Evolutionary conservation across 2,113 vertebrate genomes (phyloP).

Genomic region (Burhinus oedicnemus): DNA sequence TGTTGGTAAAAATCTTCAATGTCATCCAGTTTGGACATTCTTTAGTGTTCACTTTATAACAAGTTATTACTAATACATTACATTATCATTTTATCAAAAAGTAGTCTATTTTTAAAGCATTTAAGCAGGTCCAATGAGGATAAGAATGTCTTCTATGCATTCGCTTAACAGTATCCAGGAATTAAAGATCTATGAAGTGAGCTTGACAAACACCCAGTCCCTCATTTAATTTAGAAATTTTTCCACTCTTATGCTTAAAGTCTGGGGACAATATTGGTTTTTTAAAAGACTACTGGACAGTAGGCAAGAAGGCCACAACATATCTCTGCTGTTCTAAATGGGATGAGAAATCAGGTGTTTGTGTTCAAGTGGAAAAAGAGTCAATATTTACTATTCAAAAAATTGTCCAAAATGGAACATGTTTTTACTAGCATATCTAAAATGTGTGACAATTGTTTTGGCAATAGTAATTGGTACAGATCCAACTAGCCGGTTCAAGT

Average conservation of each 20-base stretch:
- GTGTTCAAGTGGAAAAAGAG: background rate
- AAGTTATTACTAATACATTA: conserved; percentile 5
- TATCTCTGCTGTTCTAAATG: background rate
- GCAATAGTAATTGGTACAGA: conserved; percentile 18
- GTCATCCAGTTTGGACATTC: conserved; percentile 19
- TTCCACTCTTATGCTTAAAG: background rate
- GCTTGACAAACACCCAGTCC: background rate
- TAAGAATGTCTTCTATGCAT: background rate
- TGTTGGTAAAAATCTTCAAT: conserved; percentile 40
- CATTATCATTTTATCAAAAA: conserved; percentile 27
- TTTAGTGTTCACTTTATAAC: conserved; percentile 28
- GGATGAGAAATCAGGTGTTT: background rate
- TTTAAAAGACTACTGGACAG: background rate
- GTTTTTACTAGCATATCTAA: conserved; percentile 16
- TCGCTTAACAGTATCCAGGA: background rate
- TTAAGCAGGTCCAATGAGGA: conserved; percentile 15
- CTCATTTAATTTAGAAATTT: background rate
- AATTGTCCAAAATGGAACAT: background rate
- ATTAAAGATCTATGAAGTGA: conserved; percentile 23
- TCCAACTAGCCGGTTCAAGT: conserved; percentile 13
- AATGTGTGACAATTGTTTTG: conserved; percentile 38
- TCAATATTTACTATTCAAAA: background rate
- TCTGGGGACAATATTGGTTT: background rate
- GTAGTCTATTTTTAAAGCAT: conserved; percentile 35
- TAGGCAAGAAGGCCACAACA: background rate